Evolutionary conservation across 2,888 invertebrate genomes (phyloP), one percentile per base, ranked within the genome.

Genomic region (Monoplex corrugatus): DNA sequence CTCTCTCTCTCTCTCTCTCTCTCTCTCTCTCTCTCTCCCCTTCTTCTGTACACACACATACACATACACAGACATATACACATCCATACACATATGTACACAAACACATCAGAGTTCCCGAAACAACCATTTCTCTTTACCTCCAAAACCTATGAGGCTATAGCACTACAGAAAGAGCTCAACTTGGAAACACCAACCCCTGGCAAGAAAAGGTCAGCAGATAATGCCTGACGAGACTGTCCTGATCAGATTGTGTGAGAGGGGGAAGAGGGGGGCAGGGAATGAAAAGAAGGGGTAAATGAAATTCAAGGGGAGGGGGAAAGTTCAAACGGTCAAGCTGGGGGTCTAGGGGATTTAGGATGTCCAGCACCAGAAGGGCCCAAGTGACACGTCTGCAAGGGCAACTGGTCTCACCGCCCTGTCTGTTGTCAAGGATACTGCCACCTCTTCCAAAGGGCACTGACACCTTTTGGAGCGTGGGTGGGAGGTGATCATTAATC

Each of bases 381-480:
- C n/a, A 28, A 78, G 78, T 5, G 43, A 80, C 43, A 43, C 28
- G 40, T 80, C 43, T 43, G 43, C 23, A 80, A 43, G 78, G 78
- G 43, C 40, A 43, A 8, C 2, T 28, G 1, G 78, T 23, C 35
- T 35, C 35, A 10, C 23, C 28, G 13, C 38, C 40, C 43, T 13
- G 6, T n/a, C n/a, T n/a, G n/a, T 8, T 28, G 43, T 28, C 78
- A 23, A 6, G 78, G 16, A 13, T 16, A 75, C 16, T 80, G 40
- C 16, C 50, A 8, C 50, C 78, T 43, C 43, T 19, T 28, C 78
- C 19, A 23, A 80, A 80, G 78, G 78, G 43, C 78, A 80, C 5
- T 6, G 78, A 43, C 78, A n/a, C 78, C 78, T 43, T 80, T 75
- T 75, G n/a, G n/a, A n/a, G n/a, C n/a, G n/a, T n/a, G n/a, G n/a